Evolutionary conservation across 1,140 invertebrate species (phyloP), one percentile per base, ranked within the genome.

Genomic region (Arion vulgaris): DNA sequence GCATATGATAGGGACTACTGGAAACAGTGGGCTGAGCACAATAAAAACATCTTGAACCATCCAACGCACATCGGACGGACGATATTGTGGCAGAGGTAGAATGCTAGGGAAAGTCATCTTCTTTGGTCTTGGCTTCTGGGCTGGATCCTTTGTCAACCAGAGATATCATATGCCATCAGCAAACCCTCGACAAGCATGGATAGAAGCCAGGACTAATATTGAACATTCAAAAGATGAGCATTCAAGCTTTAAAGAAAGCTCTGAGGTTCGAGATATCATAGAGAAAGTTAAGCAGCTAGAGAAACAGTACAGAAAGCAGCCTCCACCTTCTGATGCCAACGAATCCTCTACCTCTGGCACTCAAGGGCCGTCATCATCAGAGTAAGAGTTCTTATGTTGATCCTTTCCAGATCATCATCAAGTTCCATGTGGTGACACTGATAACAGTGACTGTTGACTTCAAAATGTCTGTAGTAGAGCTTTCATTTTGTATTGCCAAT

Each of bases 241-340:
- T 11, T 28, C 53, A 4, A 19, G 32, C 15, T 0, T 68, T 36
- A 5, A 39, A 1, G 76, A 62, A 28, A 38, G 34, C 34, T 57
- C 51, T 15, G 76, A 78, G 26, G 15, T 78, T 7, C 15, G n/a
- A 4, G 53, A 78, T 39, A 49, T 49, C 13, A 66, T 78, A 26
- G 76, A 78, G 13, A 78, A 68, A 39, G 28, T 78, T 28, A 78
- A 78, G n/a, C 49, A 41, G 28, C 28, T 78, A 34, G 76, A 78
- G n/a, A 57, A 66, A 26, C 2, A 34, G 23, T 78, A 66, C 57
- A 57, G 76, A 49, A 78, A 68, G n/a, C n/a, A n/a, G n/a, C 26
- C 32, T 17, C 51, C 2, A 26, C 17, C 41, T 19, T 45, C 28
- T 32, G 73, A 75, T 34, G 73, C 28, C 1, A 28, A 66, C 7